phyloP scores from a whole-genome alignment of 1,140 invertebrate genomes.

The Conopomorpha cramerella region DNA sequence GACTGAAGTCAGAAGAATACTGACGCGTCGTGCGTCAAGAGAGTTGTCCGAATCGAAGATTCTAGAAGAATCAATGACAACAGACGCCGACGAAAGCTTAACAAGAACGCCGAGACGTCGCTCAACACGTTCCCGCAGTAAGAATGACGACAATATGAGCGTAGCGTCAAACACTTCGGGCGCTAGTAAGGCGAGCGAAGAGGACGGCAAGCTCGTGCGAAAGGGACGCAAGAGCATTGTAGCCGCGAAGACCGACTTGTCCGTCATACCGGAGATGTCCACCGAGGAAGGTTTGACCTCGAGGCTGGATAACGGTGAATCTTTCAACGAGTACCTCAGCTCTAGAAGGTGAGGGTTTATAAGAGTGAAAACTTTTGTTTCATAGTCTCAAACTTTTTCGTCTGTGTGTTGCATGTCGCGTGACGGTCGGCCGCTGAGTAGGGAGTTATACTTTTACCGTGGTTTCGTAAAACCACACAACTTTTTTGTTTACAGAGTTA shows the following conservation, averaged over 20 bases:
- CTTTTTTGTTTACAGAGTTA: too few species aligned
- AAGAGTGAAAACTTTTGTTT: too few species aligned
- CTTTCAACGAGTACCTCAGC: slow-evolving; percentile 22
- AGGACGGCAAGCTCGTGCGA: slow-evolving; percentile 14
- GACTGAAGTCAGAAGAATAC: slow-evolving; percentile 28
- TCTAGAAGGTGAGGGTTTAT: slow-evolving; percentile 36
- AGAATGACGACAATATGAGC: slow-evolving; percentile 34
- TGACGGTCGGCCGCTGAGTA: too few species aligned
- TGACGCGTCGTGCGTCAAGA: slow-evolving; percentile 31
- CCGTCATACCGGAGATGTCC: slow-evolving; percentile 45
- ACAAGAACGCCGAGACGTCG: slow-evolving; percentile 22
- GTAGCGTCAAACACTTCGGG: slow-evolving; percentile 27
- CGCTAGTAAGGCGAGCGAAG: slow-evolving; percentile 18
- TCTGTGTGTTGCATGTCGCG: too few species aligned
- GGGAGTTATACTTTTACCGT: too few species aligned
- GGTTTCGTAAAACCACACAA: too few species aligned
- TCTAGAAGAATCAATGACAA: slow-evolving; percentile 17
- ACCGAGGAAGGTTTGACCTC: slow-evolving; percentile 17
- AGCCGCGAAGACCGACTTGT: slow-evolving; percentile 34
- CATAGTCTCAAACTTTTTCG: too few species aligned
- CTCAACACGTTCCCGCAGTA: slow-evolving; percentile 21
- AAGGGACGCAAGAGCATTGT: slow-evolving; percentile 33
- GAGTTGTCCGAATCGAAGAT: slow-evolving; percentile 20
- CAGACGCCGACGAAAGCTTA: slow-evolving; percentile 18
- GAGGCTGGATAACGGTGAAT: slow-evolving; percentile 11